Conservation (phyloP, 2,797 vertebrate genomes). For the Capromys pilorides region DNA sequence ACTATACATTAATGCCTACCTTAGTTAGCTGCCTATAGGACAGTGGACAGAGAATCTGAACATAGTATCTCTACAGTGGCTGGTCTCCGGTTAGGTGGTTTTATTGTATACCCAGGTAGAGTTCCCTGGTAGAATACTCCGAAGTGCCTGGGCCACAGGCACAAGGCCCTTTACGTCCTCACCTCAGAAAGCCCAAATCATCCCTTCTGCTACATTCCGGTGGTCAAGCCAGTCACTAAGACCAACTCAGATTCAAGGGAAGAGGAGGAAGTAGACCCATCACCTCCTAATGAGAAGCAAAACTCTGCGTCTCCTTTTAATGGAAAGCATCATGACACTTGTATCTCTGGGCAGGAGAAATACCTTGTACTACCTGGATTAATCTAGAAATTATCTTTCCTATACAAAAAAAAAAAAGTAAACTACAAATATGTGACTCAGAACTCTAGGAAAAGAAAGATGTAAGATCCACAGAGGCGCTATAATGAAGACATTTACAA, state of each 20-base stretch:
- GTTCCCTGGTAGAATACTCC: neutral
- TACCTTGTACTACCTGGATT: neutral
- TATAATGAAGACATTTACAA: neutral
- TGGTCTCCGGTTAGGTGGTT: neutral
- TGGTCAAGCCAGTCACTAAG: neutral
- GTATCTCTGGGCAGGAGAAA: neutral
- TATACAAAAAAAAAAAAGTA: neutral
- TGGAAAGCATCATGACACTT: neutral
- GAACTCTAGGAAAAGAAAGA: neutral
- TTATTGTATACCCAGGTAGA: neutral
- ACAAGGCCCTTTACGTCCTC: neutral
- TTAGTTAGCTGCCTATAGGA: neutral
- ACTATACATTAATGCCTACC: neutral
- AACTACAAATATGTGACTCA: neutral
- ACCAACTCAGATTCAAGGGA: neutral
- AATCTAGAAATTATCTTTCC: constrained; percentile 3
- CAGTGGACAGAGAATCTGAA: neutral
- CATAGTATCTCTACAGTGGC: neutral
- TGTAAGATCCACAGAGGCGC: neutral
- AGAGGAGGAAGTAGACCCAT: neutral
- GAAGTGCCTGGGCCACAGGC: neutral
- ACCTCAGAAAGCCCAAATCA: neutral
- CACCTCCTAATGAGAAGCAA: neutral
- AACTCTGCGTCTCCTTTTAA: neutral
- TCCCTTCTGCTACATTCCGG: neutral